Base-by-base conservation (phyloP, 2,113 vertebrate genomes). In the Aptenodytes forsteri region DNA sequence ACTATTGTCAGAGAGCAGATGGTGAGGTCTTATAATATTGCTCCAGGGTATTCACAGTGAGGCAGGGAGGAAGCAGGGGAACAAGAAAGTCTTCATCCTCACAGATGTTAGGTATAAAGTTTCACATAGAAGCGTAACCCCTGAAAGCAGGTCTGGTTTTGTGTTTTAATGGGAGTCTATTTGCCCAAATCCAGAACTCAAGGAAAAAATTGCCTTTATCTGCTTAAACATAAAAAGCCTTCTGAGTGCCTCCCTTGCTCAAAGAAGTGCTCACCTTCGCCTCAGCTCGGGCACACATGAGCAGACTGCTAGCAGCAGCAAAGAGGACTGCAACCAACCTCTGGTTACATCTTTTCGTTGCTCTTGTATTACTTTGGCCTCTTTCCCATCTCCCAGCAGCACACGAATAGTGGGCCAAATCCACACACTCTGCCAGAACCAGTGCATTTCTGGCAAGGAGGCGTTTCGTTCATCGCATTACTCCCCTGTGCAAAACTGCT, bases 1-100 rank as follows among this genome's bases (percentile, higher is more conserved):
- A 38, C 73, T 73, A 38, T 56, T 87, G 91, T 89, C 73, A 92
- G 58, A 66, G 78, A 96, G 81, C 95, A 96, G 95, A 93, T 96
- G 97, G 81, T 76, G 61, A 89, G 96, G 89, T 85, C 91, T 94
- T 25, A 30, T 5, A 66, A 38, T 54, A 58, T 16, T 88, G 62
- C 96, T 80, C 87, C 67, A 34, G 93, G 14, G 84, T 49, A 85
- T 96, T 91, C 70, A 42, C 46, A 56, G 66, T 1, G 25, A 87
- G 58, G 46, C 91, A 91, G 62, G 66, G 77, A 83, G 0, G 14
- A 89, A 84, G 56, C 89, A 87, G 66, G 32, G 84, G 58, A 94
- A 66, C 76, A 70, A 91, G 20, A 78, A 86, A 94, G n/a, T 42
- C 81, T 76, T 78, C 83, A 86, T 72, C 81, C 80, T 93, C 86